Conservation (phyloP, 2,888 invertebrate species). For the Hirtodrosophila cameraria region DNA sequence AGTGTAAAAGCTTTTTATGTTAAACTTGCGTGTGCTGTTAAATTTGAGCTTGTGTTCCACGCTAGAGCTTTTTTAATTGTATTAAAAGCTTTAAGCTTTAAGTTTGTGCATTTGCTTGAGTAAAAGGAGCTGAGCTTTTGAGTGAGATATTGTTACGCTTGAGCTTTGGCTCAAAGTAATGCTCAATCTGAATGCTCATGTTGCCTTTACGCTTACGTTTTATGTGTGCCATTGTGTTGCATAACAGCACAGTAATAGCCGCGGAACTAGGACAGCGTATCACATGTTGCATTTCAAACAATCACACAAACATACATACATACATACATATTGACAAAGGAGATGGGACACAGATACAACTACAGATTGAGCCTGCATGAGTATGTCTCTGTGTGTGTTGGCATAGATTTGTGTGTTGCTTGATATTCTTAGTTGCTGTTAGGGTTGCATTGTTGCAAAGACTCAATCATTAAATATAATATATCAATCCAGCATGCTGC, state of each 20-base stretch:
- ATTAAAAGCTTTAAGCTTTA: slow-evolving; percentile 19
- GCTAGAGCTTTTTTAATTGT: slow-evolving; percentile 2
- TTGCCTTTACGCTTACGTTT: slow-evolving; percentile 34
- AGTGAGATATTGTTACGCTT: background rate
- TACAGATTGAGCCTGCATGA: slow-evolving; percentile 16
- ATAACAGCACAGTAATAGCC: slow-evolving; percentile 76
- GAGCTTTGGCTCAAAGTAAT: slow-evolving; percentile 15
- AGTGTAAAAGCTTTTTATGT: slow-evolving; percentile 18
- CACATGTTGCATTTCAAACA: slow-evolving; percentile 81
- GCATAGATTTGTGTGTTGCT: slow-evolving; percentile 57
- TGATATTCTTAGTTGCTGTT: slow-evolving; percentile 44
- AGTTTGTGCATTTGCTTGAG: background rate
- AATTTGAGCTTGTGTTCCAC: slow-evolving; percentile 12
- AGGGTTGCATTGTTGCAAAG: slow-evolving; percentile 17
- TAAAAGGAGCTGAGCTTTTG: slow-evolving; percentile 12
- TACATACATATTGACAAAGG: slow-evolving; percentile 8
- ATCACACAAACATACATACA: slow-evolving; percentile 26
- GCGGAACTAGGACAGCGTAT: slow-evolving; percentile 82
- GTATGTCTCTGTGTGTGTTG: slow-evolving; percentile 43
- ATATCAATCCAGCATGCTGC: slow-evolving; percentile 20
- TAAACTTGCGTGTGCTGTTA: slow-evolving; percentile 14
- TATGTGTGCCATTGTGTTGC: slow-evolving; percentile 79
- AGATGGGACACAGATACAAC: slow-evolving; percentile 9
- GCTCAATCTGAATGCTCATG: slow-evolving; percentile 39
- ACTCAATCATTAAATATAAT: slow-evolving; percentile 25